These are phyloP conservation scores for Eriosoma lanigerum DNA, from an alignment of 1,140 invertebrate genomes.

Conservation along the genomic window DNA sequence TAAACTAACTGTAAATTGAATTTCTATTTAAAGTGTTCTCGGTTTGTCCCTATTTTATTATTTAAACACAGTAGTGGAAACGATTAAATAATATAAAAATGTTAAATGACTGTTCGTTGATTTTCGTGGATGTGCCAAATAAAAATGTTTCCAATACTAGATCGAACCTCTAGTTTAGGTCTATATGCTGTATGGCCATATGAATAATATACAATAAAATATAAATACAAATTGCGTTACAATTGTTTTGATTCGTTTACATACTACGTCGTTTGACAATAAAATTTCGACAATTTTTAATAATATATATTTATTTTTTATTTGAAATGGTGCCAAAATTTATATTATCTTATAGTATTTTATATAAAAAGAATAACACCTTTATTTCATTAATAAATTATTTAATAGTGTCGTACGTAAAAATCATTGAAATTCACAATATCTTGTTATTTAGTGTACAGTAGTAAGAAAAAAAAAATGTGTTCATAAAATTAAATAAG, in stretches of 20 bases:
- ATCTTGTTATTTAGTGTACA: neutral
- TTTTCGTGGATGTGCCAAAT: neutral
- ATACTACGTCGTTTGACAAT: neutral
- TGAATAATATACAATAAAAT: too few relatives aligned
- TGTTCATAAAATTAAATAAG: neutral
- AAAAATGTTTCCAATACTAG: too few relatives aligned
- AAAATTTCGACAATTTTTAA: neutral
- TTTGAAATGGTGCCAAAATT: conserved; percentile 17
- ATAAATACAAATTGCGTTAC: too few relatives aligned
- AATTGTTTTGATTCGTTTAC: too few relatives aligned
- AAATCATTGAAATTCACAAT: neutral
- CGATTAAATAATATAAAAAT: neutral
- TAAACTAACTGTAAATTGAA: neutral
- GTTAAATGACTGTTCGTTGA: neutral
- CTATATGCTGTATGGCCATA: too few relatives aligned
- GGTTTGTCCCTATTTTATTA: neutral
- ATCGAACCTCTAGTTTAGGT: too few relatives aligned
- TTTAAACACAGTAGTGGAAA: neutral
- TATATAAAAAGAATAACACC: neutral
- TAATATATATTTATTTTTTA: neutral
- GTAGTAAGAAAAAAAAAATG: neutral
- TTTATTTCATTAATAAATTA: neutral
- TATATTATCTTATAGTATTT: neutral
- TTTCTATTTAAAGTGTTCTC: neutral
- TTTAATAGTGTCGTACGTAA: neutral